Evolutionary conservation across 2,797 vertebrate genomes (phyloP), one percentile per base, ranked within the genome.

Genomic region (Bradypodion ventrale): DNA sequence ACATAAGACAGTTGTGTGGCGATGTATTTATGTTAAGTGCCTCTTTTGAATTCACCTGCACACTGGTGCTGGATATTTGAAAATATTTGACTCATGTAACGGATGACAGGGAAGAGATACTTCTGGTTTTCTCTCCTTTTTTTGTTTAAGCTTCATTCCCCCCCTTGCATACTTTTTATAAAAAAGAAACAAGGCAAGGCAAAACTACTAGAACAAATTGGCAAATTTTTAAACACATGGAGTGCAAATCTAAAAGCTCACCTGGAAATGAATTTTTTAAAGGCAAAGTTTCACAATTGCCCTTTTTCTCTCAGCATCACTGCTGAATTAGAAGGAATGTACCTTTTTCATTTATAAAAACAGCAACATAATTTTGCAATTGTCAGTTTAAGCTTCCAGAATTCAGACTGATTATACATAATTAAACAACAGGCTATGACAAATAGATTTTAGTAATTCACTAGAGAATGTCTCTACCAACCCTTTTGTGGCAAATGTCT

Each of bases 381-480:
- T 93, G 88, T 94, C 90, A 89, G 1, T 93, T 88, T 85, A 68
- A 60, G 62, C 70, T 87, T 93, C 83, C 77, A 92, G 42, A 62
- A 75, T 92, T 90, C 91, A 92, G 94, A 90, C 85, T 93, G 91
- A 93, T 93, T 94, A 85, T 85, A 91, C 91, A 93, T 91, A 90
- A 93, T 95, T 92, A 94, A 93, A 95, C 89, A 95, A 93, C 88
- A 94, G 94, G 92, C 90, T 91, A 87, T 93, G 91, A 94, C 89
- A 94, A 94, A 91, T 94, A 92, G 90, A 90, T 95, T 95, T 95
- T 92, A 93, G 88, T 91, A 92, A 92, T 94, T 96, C 93, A 92
- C 89, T 89, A 87, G 94, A 94, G 92, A 96, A 95, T 95, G 95
- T 93, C 94, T 94, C 90, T 91, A 92, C 92, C 88, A 92, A 93